phyloP scores from a whole-genome alignment of 2,113 vertebrate genomes.

The Chionis minor region DNA sequence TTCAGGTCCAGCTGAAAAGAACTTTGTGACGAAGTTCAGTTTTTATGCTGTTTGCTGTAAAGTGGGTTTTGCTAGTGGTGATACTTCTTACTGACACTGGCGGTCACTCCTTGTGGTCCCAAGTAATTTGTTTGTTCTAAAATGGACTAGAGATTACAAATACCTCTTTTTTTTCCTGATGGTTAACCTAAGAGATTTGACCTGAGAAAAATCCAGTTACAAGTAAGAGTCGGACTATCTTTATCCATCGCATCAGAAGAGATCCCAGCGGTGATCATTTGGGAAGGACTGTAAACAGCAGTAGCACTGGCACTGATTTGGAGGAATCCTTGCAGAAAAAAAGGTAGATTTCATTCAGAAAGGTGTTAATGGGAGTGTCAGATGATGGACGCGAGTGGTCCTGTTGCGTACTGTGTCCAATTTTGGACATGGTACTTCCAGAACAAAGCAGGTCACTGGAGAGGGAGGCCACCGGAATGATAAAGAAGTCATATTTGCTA shows the following conservation, averaged over 20 bases:
- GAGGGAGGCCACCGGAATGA: neutral
- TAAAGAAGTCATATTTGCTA: neutral
- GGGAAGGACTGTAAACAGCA: neutral
- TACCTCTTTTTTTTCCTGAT: neutral
- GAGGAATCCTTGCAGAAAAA: neutral
- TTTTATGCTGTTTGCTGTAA: neutral
- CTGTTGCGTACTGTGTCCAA: neutral
- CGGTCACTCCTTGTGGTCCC: neutral
- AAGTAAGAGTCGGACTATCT: neutral
- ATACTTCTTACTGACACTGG: neutral
- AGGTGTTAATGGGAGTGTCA: neutral
- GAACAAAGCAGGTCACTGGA: neutral
- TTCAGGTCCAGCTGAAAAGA: neutral
- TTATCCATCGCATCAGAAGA: neutral
- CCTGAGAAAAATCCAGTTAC: constrained; percentile 8
- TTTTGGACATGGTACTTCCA: neutral
- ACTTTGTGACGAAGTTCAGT: neutral
- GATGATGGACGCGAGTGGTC: neutral
- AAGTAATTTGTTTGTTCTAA: neutral
- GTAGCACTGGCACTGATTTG: neutral
- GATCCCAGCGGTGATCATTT: neutral
- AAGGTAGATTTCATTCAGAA: neutral
- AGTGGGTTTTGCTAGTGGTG: neutral
- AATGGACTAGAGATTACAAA: neutral
- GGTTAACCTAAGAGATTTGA: neutral